phyloP scores from a whole-genome alignment of 2,888 invertebrate species.

The Lasioglossum lativentre region DNA sequence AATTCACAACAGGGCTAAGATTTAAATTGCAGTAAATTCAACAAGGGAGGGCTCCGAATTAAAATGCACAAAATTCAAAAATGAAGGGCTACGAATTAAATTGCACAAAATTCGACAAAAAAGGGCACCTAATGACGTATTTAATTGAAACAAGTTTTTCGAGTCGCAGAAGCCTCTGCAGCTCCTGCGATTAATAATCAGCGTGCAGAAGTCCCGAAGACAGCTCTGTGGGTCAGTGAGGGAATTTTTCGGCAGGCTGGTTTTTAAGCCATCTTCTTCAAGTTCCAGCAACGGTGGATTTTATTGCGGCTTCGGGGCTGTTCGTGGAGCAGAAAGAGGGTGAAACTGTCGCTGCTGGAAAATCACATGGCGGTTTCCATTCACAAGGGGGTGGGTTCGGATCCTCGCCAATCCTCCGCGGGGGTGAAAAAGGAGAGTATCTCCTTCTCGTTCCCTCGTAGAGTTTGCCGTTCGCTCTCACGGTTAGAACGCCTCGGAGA shows the following conservation, averaged over 20 bases:
- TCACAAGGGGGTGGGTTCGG: constrained; percentile 31
- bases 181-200: too few relatives aligned
- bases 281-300: constrained; percentile 15
- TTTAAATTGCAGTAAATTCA: too few relatives aligned
- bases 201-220: too few relatives aligned
- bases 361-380: constrained; percentile 67
- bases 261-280: not conserved
- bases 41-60: too few relatives aligned
- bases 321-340: constrained; percentile 32
- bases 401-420: constrained; percentile 58
- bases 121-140: too few relatives aligned
- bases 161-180: too few relatives aligned
- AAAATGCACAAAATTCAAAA: too few relatives aligned
- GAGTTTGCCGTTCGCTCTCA: constrained; percentile 51
- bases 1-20: too few relatives aligned
- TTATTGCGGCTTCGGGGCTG: constrained; percentile 39
- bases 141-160: too few relatives aligned
- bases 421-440: constrained; percentile 37
- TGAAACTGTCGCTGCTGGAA: constrained; percentile 59
- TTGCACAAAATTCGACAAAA: too few relatives aligned
- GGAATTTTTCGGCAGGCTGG: not conserved
- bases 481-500: constrained; percentile 57
- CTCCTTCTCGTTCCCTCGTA: not conserved
- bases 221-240: not conserved
- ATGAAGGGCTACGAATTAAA: too few relatives aligned